A percentile compares a stretch with the other conserved stretches of the same genome.
Conservation (phyloP, 2,113 vertebrate genomes). For the Xiphophorus hellerii region DNA sequence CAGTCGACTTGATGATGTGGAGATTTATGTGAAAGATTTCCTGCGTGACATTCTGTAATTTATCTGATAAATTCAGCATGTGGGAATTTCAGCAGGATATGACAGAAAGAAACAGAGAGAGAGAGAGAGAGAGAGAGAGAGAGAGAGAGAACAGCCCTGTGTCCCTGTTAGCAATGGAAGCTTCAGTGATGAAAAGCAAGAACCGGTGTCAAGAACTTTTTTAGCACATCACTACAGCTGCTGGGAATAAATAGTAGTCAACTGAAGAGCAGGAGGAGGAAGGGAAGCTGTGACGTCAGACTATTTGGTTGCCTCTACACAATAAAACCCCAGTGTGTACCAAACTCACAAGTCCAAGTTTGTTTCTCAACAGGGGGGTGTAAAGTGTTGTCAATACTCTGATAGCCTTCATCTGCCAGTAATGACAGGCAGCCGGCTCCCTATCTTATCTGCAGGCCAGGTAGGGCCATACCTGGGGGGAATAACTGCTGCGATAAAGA, state of each 20-base stretch:
- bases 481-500: conserved; percentile 71
- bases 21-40: conserved; percentile 5
- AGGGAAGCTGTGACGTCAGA: conserved; percentile 79
- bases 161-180: conserved; percentile 87
- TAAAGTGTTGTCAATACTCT: conserved; percentile 69
- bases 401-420: conserved; percentile 73
- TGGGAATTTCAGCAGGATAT: conserved; percentile 25
- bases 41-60: not conserved
- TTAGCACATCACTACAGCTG: conserved; percentile 90
- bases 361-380: conserved; percentile 73
- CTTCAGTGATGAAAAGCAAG: conserved; percentile 92
- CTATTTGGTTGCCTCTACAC: conserved; percentile 74
- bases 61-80: conserved; percentile 2
- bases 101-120: conserved; percentile 31
- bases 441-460: conserved; percentile 76
- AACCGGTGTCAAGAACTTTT: conserved; percentile 90
- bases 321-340: conserved; percentile 55
- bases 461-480: conserved; percentile 68
- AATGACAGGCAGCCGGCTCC: conserved; percentile 62
- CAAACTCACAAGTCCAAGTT: conserved; percentile 69
- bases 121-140: not conserved
- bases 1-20: not conserved
- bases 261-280: conserved; percentile 40
- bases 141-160: conserved; percentile 54
- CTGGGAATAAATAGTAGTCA: conserved; percentile 93